These are phyloP conservation scores for Strix uralensis DNA, from an alignment of 2,113 vertebrate species.

Conservation along the genomic window DNA sequence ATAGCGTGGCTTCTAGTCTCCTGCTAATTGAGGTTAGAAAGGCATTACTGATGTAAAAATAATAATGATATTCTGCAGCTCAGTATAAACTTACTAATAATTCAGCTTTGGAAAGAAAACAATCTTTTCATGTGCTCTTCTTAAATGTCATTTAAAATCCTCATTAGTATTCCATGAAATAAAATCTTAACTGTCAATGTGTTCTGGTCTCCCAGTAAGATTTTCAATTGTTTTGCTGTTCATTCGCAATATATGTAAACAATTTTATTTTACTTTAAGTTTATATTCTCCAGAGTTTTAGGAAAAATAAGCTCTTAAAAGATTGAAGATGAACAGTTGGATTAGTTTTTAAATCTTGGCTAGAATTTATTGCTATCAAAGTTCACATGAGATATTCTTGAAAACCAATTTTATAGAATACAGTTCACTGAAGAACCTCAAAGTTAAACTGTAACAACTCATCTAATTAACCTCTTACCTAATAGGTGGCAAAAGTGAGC, in stretches of 20 bases:
- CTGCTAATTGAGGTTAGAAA: slow-evolving; percentile 58
- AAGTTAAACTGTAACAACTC: background rate
- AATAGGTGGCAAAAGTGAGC: background rate
- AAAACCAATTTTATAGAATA: background rate
- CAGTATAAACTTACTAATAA: slow-evolving; percentile 3
- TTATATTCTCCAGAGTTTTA: background rate
- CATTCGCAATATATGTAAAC: background rate
- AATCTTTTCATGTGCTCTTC: background rate
- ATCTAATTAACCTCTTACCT: background rate
- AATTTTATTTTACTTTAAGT: background rate
- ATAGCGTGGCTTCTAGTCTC: background rate
- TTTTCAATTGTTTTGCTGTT: background rate
- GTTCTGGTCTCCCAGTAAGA: background rate
- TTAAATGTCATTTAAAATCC: background rate
- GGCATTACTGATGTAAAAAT: slow-evolving; percentile 3
- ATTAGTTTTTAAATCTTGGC: background rate
- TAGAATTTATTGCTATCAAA: background rate
- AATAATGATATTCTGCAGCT: background rate
- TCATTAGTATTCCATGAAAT: background rate
- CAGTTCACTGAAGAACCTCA: background rate
- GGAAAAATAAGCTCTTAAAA: background rate
- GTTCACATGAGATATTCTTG: background rate
- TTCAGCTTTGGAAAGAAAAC: slow-evolving; percentile 3
- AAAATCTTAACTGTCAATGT: background rate
- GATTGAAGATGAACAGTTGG: background rate